phyloP scores from a whole-genome alignment of 2,888 invertebrate species.

The Leptarthrus brevirostris region DNA sequence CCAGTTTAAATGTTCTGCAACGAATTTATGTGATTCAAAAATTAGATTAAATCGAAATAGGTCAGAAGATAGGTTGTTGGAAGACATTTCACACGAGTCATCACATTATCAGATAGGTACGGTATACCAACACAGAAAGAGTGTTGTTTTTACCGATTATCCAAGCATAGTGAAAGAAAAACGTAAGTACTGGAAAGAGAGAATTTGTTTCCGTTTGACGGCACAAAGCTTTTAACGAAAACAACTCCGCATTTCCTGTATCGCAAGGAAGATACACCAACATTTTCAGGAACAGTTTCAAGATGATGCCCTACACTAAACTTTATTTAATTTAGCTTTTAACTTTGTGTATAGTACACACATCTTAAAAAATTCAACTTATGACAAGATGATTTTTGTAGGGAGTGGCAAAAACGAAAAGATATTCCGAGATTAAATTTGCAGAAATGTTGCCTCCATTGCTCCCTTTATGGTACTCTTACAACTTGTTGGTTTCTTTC shows the following conservation, averaged over 20 bases:
- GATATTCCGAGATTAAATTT: conserved; percentile 18
- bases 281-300: conserved; percentile 36
- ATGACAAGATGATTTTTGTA: no score
- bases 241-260: conserved; percentile 44
- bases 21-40: no score
- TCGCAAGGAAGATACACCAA: conserved; percentile 34
- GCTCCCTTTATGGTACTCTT: not conserved
- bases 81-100: not conserved
- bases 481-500: no score
- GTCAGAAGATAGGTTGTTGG: no score
- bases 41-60: no score
- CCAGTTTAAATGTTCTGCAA: no score
- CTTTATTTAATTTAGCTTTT: conserved; percentile 10
- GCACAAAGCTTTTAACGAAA: conserved; percentile 50
- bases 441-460: not conserved
- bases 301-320: conserved; percentile 2
- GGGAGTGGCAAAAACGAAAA: no score
- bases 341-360: not conserved
- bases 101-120: not conserved
- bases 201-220: conserved; percentile 46
- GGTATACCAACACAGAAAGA: not conserved
- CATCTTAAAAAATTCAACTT: not conserved
- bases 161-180: not conserved
- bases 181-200: conserved; percentile 28
- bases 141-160: not conserved